phyloP scores from a whole-genome alignment of 2,797 vertebrate species.

The Eremophila alpestris region DNA sequence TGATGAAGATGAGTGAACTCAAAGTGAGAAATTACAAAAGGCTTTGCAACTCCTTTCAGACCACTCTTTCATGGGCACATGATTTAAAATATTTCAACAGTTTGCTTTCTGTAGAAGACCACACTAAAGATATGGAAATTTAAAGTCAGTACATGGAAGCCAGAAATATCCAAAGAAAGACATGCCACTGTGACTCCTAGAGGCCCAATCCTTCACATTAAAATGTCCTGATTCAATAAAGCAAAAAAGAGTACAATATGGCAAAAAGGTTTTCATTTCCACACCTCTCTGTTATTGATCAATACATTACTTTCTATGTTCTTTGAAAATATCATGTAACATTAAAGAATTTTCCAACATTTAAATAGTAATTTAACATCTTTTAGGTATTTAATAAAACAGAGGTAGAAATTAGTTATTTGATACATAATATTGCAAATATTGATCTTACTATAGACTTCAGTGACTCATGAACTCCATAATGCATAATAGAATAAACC shows the following conservation, averaged over 20 bases:
- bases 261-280: not conserved
- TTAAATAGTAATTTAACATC: not conserved
- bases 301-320: not conserved
- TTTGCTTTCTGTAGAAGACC: not conserved
- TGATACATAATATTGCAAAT: not conserved
- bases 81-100: not conserved
- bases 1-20: not conserved
- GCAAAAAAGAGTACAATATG: not conserved
- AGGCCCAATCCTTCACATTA: not conserved
- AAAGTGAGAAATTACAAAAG: slow-evolving; percentile 6
- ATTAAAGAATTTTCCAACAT: not conserved
- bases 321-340: not conserved
- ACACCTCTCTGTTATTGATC: not conserved
- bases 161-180: not conserved
- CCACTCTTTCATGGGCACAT: not conserved
- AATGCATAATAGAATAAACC: not conserved
- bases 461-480: not conserved
- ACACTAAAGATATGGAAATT: not conserved
- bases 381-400: not conserved
- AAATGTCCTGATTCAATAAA: not conserved
- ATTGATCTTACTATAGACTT: not conserved
- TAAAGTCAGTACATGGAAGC: not conserved
- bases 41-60: not conserved
- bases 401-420: not conserved
- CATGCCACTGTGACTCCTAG: not conserved